Conservation (phyloP, 2,113 vertebrate genomes). For the Dipodomys spectabilis region DNA sequence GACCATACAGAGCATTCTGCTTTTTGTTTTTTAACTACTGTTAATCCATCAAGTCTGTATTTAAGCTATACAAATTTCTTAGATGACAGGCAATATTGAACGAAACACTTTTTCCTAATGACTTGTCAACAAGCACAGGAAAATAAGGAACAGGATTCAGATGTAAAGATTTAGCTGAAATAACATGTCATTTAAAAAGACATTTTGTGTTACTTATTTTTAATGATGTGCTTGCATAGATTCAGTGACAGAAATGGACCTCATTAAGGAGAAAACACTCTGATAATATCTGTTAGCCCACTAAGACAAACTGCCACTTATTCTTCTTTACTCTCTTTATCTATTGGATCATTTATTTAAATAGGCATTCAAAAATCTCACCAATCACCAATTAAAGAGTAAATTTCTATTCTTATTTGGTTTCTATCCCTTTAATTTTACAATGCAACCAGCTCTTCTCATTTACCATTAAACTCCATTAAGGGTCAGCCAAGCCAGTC, state of each 20-base stretch:
- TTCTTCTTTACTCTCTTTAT: background rate
- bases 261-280: slow-evolving; percentile 43
- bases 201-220: slow-evolving; percentile 51
- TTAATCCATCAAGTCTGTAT: slow-evolving; percentile 28
- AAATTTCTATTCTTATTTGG: background rate
- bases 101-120: slow-evolving; percentile 26
- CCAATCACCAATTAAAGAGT: background rate
- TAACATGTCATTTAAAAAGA: slow-evolving; percentile 46
- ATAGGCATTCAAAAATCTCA: background rate
- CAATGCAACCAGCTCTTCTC: background rate
- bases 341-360: background rate
- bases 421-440: background rate
- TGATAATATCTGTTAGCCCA: background rate
- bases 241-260: background rate
- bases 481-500: background rate
- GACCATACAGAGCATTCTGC: background rate
- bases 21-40: background rate
- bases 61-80: background rate
- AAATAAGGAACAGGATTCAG: slow-evolving; percentile 52
- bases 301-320: background rate
- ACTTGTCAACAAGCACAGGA: slow-evolving; percentile 58
- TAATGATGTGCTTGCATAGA: slow-evolving; percentile 42
- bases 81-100: slow-evolving; percentile 49
- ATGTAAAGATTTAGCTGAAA: slow-evolving; percentile 52
- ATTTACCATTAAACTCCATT: background rate